Conservation (phyloP, 1,140 invertebrate genomes). For the Sycobia sp. region DNA sequence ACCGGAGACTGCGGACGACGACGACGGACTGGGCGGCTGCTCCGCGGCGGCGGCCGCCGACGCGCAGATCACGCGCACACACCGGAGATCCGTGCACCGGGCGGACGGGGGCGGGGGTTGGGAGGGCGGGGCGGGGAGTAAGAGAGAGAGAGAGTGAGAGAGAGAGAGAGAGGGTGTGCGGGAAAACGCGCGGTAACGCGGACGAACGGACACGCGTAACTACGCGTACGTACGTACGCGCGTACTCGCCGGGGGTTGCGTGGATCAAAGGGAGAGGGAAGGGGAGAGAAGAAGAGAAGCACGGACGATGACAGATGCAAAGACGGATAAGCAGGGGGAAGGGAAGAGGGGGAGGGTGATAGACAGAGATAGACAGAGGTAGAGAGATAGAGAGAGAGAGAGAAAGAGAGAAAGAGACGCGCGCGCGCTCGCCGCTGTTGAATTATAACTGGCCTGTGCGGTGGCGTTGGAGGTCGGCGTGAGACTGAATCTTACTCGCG, state of each 20-base stretch:
- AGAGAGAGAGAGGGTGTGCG: constrained; percentile 13
- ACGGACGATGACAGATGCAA: too few relatives aligned
- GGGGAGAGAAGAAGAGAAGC: constrained; percentile 11
- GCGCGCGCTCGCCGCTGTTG: not conserved
- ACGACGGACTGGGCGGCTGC: too few relatives aligned
- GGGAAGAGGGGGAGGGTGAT: not conserved
- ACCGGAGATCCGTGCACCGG: too few relatives aligned
- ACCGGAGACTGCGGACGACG: too few relatives aligned
- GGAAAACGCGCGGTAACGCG: too few relatives aligned
- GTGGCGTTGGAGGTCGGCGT: constrained; percentile 14
- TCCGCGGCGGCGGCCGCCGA: too few relatives aligned
- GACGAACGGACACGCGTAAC: too few relatives aligned
- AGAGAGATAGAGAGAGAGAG: not conserved
- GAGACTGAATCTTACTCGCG: constrained; percentile 26
- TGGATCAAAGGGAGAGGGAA: constrained; percentile 7
- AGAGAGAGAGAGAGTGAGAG: constrained; percentile 27
- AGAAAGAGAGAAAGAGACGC: not conserved
- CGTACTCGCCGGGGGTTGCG: too few relatives aligned
- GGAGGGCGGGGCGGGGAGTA: not conserved
- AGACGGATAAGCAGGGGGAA: not conserved
- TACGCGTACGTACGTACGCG: too few relatives aligned
- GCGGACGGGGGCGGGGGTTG: too few relatives aligned
- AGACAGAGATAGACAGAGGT: not conserved
- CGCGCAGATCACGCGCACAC: too few relatives aligned
- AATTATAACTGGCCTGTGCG: not conserved